Conservation (phyloP, 2,113 vertebrate species). For the Oceanites oceanicus region DNA sequence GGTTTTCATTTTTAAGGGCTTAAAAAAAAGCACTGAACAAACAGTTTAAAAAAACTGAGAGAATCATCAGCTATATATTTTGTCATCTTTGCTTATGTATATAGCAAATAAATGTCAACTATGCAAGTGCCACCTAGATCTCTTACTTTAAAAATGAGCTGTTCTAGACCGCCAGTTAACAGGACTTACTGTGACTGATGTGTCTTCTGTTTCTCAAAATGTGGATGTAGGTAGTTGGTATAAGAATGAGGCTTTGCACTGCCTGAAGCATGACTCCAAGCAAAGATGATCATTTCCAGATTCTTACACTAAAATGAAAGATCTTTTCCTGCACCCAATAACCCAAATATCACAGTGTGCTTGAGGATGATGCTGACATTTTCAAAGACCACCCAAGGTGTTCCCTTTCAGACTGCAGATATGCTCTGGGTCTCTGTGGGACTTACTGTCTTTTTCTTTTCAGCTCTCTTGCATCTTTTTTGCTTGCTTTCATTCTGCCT, state of each 20-base stretch:
- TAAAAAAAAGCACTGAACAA: background rate
- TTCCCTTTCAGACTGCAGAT: slow-evolving; percentile 63
- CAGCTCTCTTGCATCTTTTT: background rate
- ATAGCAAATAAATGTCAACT: background rate
- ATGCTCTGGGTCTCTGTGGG: slow-evolving; percentile 43
- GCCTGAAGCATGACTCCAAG: background rate
- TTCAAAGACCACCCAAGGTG: slow-evolving; percentile 72
- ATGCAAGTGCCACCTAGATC: background rate
- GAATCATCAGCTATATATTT: background rate
- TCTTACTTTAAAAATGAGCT: background rate
- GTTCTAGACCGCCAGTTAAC: background rate
- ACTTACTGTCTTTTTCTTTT: slow-evolving; percentile 27
- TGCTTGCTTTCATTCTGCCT: slow-evolving; percentile 58
- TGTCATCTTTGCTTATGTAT: background rate
- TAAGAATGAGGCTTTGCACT: background rate
- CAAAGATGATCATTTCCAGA: slow-evolving; percentile 10
- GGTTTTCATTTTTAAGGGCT: background rate
- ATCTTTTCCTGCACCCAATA: slow-evolving; percentile 40
- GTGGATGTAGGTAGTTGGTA: background rate
- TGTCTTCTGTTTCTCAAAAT: background rate
- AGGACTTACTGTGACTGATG: background rate
- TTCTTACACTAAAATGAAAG: slow-evolving; percentile 34
- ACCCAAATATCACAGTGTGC: slow-evolving; percentile 72
- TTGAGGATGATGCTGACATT: slow-evolving; percentile 74
- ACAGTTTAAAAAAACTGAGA: background rate